A percentile compares a stretch with the other conserved stretches of the same genome.
Evolutionary conservation across 1,140 invertebrate genomes (phyloP).

Genomic region (Aplysia californica): DNA sequence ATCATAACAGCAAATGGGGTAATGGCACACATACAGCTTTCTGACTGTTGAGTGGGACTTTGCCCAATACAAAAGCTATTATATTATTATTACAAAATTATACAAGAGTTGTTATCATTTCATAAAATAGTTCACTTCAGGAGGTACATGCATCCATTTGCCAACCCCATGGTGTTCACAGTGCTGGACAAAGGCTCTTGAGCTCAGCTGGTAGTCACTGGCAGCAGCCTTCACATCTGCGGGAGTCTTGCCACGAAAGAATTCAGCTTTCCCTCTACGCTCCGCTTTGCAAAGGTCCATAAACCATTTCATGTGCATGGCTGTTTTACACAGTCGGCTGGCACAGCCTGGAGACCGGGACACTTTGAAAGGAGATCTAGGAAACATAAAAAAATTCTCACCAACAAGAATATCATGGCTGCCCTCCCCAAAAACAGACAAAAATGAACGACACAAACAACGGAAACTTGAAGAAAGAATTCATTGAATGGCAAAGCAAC

Average conservation of each 20-base stretch:
- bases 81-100: no score
- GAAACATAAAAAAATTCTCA: no score
- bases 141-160: slow-evolving; percentile 44
- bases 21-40: no score
- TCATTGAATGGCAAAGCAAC: not conserved
- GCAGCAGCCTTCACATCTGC: slow-evolving; percentile 37
- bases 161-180: slow-evolving; percentile 40
- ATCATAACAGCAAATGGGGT: not conserved
- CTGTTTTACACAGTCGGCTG: slow-evolving; percentile 50
- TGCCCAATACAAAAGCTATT: no score
- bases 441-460: not conserved
- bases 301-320: slow-evolving; percentile 40
- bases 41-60: no score
- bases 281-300: slow-evolving; percentile 28
- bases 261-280: not conserved
- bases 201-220: slow-evolving; percentile 39
- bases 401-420: no score
- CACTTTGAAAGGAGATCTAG: slow-evolving; percentile 48
- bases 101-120: slow-evolving; percentile 23
- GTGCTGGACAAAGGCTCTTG: slow-evolving; percentile 42
- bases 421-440: no score
- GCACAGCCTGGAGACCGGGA: slow-evolving; percentile 38
- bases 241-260: slow-evolving; percentile 24
- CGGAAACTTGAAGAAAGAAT: not conserved
- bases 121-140: slow-evolving; percentile 34